Evolutionary conservation across 2,797 vertebrate species (phyloP), one percentile per base, ranked within the genome.

Genomic region (Xiphophorus birchmanni): DNA sequence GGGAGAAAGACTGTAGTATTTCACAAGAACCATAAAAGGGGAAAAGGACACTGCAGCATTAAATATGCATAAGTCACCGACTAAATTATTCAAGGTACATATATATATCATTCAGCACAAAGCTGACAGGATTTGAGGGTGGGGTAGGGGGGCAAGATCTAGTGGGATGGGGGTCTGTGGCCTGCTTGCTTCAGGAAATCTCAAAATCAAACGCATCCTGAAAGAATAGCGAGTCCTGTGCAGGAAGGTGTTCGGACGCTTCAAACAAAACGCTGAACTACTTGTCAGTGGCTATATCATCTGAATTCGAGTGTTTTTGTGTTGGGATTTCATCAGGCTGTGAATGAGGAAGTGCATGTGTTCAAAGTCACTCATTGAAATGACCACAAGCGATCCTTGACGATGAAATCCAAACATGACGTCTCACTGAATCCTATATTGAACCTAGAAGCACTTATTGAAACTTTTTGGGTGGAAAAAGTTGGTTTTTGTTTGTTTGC

Each of bases 51-150:
- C 92, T 93, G 81, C 67, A 75, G 37, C 92, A 95, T 96, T 94
- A 96, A 96, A 95, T 91, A 96, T 96, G 93, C 89, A 96, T 89
- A 87, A 94, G 93, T 89, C 92, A 91, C 87, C 78, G 87, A 84
- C 83, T 96, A 88, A 96, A 96, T 96, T 93, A 96, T 96, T 96
- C 92, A 96, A 87, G 72, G 81, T 89, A 95, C 93, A 95, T 93
- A 94, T 95, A 94, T 94, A 94, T 94, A 95, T 95, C 89, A 90
- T 87, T 90, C 83, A 90, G 89, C 89, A 86, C 88, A 82, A 89
- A 89, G 90, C 91, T 88, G 92, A 94, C 88, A 91, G 83, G 80
- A 87, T 88, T 88, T 82, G 89, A 26, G 52, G 23, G 21, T 26
- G 23, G 23, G 87, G 87, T n/a, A 87, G 86, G 88, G 67, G 87